phyloP scores from a whole-genome alignment of 2,888 invertebrate genomes.

The Leptarthrus brevirostris region DNA sequence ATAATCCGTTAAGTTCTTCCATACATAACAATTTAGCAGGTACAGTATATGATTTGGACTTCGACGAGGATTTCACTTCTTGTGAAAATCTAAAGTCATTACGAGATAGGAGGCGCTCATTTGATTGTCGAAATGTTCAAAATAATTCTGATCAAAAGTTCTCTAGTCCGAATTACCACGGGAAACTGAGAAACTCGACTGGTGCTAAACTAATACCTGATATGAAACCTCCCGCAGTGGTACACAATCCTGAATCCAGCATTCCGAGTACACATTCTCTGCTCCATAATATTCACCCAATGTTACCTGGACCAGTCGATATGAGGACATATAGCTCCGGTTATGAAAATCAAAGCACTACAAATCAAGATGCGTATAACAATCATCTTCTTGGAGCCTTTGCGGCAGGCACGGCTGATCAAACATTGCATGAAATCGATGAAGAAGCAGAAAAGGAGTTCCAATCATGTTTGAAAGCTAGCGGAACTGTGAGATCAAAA shows the following conservation, averaged over 20 bases:
- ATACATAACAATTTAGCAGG: constrained; percentile 85
- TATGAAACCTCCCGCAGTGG: constrained; percentile 68
- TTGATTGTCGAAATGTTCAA: constrained; percentile 70
- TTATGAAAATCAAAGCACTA: constrained; percentile 68
- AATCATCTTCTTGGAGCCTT: constrained; percentile 76
- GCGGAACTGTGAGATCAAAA: constrained; percentile 66
- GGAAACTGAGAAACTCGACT: constrained; percentile 54
- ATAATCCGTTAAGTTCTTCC: constrained; percentile 67
- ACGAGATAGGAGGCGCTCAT: constrained; percentile 82
- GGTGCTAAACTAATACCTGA: constrained; percentile 62
- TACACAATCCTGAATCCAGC: constrained; percentile 58
- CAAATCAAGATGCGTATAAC: constrained; percentile 71
- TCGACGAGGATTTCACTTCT: constrained; percentile 84
- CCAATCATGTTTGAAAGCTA: constrained; percentile 75
- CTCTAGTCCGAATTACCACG: constrained; percentile 59
- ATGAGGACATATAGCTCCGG: constrained; percentile 85
- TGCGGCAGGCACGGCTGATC: constrained; percentile 76
- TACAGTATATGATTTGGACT: constrained; percentile 88
- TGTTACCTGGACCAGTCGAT: constrained; percentile 87
- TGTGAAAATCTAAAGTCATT: constrained; percentile 82
- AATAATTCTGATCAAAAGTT: constrained; percentile 56
- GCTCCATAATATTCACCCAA: constrained; percentile 73
- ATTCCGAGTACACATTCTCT: constrained; percentile 62
- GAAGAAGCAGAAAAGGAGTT: constrained; percentile 84
- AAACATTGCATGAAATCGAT: constrained; percentile 78